phyloP scores from a whole-genome alignment of 1,140 invertebrate genomes.

The Pseudomyrmex concolor region DNA sequence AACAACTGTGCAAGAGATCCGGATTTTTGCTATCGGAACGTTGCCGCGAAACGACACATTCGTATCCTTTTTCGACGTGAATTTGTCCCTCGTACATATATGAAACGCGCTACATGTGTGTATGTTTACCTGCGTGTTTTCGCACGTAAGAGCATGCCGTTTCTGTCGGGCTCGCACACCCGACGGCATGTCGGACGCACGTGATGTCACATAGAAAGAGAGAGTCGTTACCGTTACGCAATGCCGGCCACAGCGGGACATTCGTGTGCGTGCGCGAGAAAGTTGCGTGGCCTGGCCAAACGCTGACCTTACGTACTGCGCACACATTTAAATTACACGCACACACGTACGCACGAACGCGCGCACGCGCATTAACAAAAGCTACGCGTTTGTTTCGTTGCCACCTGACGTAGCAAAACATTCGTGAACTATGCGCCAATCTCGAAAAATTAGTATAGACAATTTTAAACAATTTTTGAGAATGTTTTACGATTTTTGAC shows the following conservation, averaged over 20 bases:
- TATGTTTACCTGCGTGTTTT: conserved; percentile 58
- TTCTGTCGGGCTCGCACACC: conserved; percentile 32
- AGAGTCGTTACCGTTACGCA: conserved; percentile 85
- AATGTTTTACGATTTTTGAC: too few species aligned
- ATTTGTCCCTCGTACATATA: neutral
- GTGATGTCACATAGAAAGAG: conserved; percentile 85
- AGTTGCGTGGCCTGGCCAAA: conserved; percentile 81
- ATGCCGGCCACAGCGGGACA: conserved; percentile 70
- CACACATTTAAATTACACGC: neutral
- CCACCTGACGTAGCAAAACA: neutral
- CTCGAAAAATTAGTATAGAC: neutral
- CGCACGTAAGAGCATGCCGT: conserved; percentile 1
- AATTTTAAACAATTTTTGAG: neutral
- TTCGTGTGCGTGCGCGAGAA: conserved; percentile 75
- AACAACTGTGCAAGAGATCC: conserved; percentile 4
- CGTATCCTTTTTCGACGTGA: conserved; percentile 21
- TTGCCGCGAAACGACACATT: conserved; percentile 11
- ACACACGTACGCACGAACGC: neutral
- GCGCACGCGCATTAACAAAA: neutral
- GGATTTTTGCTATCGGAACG: neutral
- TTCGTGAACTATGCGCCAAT: too few species aligned
- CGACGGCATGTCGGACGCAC: conserved; percentile 61
- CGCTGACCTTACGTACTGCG: conserved; percentile 83
- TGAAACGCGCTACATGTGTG: conserved; percentile 17
- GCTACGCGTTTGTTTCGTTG: neutral